Conservation (phyloP, 2,797 vertebrate species). For the Apogon talboti region DNA sequence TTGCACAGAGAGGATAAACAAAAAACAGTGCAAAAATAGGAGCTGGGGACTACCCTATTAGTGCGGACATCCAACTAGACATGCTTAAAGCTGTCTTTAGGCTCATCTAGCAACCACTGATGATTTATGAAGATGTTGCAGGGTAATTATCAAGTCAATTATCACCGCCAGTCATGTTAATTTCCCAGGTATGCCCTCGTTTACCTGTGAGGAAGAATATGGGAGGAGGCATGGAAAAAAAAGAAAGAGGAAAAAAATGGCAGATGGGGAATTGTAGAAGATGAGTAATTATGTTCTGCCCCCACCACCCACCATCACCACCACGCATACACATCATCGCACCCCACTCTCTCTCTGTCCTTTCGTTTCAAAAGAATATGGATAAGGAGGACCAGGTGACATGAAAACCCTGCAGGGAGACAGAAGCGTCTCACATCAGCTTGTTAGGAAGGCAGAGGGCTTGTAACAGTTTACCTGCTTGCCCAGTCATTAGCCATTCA, state of each 20-base stretch:
- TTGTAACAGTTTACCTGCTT: conserved; percentile 72
- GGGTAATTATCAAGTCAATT: conserved; percentile 77
- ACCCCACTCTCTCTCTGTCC: conserved; percentile 21
- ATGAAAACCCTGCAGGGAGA: conserved; percentile 39
- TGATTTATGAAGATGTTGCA: conserved; percentile 74
- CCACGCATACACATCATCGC: conserved; percentile 27
- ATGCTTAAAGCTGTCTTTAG: conserved; percentile 29
- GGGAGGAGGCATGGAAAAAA: conserved; percentile 20
- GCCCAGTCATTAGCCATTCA: conserved; percentile 60
- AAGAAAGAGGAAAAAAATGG: conserved; percentile 39
- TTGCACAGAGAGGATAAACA: conserved; percentile 60
- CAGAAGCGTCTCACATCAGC: conserved; percentile 57
- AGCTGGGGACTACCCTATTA: conserved; percentile 48
- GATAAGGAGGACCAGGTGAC: conserved; percentile 63
- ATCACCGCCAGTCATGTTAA: conserved; percentile 70
- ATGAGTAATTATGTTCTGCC: conserved; percentile 73
- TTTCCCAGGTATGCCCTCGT: conserved; percentile 76
- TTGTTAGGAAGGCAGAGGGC: conserved; percentile 54
- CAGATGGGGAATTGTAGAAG: conserved; percentile 64
- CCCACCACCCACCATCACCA: conserved; percentile 4
- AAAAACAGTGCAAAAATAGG: conserved; percentile 50
- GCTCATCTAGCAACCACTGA: conserved; percentile 40
- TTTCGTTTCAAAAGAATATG: conserved; percentile 36
- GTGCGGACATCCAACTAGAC: conserved; percentile 14
- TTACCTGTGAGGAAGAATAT: conserved; percentile 63